Evolutionary conservation across 2,797 vertebrate genomes (phyloP).

Genomic region (Todus mexicanus): DNA sequence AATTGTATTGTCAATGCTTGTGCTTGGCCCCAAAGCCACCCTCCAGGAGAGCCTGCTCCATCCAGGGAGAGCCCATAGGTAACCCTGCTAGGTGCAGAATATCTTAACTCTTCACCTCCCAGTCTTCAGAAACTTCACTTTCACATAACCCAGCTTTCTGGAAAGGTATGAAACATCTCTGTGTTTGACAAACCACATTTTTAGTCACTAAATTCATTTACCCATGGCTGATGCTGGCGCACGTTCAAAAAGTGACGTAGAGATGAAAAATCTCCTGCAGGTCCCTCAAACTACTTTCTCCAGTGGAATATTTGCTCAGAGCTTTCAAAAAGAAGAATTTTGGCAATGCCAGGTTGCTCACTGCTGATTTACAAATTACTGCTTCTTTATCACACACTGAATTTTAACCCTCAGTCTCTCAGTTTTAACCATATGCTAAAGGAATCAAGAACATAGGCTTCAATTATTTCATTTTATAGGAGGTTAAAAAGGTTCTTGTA

Average conservation of each 20-base stretch:
- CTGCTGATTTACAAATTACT: background rate
- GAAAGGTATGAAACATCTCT: background rate
- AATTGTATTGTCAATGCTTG: background rate
- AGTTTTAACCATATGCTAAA: slow-evolving; percentile 14
- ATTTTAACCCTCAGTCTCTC: background rate
- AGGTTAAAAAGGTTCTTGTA: slow-evolving; percentile 79
- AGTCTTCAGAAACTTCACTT: background rate
- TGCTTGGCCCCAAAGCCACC: background rate
- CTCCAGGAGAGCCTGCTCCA: background rate
- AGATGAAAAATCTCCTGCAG: background rate
- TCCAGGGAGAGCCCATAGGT: background rate
- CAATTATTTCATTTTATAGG: slow-evolving; percentile 71
- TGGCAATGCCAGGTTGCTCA: background rate
- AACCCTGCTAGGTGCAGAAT: background rate
- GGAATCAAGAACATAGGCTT: slow-evolving; percentile 51
- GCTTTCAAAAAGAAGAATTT: background rate
- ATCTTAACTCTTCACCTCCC: background rate
- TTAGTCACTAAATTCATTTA: background rate
- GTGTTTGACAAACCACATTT: background rate
- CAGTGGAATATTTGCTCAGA: background rate
- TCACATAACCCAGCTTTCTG: background rate
- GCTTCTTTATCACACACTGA: background rate
- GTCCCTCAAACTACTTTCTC: background rate
- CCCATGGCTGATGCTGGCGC: background rate
- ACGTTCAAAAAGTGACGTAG: background rate